Evolutionary conservation across 2,113 vertebrate genomes (phyloP).

Genomic region (Rhodinocichla rosea): DNA sequence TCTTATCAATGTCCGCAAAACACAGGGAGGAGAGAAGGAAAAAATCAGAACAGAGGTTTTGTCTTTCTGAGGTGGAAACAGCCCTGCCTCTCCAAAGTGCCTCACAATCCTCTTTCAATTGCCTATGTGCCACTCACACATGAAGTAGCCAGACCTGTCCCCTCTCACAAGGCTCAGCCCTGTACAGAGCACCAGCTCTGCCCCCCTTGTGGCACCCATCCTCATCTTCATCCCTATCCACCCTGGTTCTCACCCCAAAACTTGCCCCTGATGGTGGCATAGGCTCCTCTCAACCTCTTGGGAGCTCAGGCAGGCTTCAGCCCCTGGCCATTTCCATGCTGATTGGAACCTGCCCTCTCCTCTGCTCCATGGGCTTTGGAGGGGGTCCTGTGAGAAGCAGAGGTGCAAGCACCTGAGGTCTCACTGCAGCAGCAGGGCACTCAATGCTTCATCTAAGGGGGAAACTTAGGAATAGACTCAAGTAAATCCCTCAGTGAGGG

Average conservation of each 20-base stretch:
- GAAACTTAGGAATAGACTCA: background rate
- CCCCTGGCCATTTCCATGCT: background rate
- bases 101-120: background rate
- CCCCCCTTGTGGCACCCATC: background rate
- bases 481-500: background rate
- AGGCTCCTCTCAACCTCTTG: background rate
- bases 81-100: background rate
- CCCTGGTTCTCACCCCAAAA: fast-evolving
- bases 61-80: background rate
- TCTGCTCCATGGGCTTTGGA: background rate
- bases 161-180: background rate
- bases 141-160: background rate
- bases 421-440: fast-evolving
- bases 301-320: background rate
- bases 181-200: background rate
- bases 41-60: background rate
- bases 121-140: fast-evolving
- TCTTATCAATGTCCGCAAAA: background rate
- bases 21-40: fast-evolving
- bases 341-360: background rate
- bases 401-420: background rate
- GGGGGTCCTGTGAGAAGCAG: background rate
- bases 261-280: fast-evolving
- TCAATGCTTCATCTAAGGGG: fast-evolving
- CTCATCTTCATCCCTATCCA: background rate